Base-by-base conservation (phyloP, 2,888 invertebrate species). In the Tubulanus polymorphus region DNA sequence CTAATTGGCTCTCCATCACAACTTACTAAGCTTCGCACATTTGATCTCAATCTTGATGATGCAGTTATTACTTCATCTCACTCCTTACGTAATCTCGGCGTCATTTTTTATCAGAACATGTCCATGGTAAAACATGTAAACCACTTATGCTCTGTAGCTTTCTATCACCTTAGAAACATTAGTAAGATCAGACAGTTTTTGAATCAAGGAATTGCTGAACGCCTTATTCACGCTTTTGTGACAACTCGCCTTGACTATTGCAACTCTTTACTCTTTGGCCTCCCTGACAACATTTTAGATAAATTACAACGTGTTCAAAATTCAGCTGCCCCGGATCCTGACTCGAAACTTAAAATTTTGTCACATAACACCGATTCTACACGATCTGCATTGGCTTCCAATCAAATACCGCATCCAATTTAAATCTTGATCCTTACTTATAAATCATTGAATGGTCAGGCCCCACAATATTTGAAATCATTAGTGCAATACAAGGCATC, bases 241-340 rank as follows among this genome's bases (percentile, higher is more conserved):
- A 41, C 41, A 18, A 20, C 41, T 41, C 5, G 41, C 18, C 41
- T 41, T 18, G 41, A 41, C 23, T 23, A 41, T 41, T 23, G 18
- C 15, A 41, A 41, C 41, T 41, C 41, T 23, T 23, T 41, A 5
- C 23, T 41, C 6, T 18, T 15, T 41, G 41, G 41, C 23, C 41
- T 41, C 41, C 41, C 41, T 41, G 41, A 8, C 18, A 20, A 23
- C 23, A 20, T 23, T 8, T 20, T 15, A 20, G 41, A 41, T 41
- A 41, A 23, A 41, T 15, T 41, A 41, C 41, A 41, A 23, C 41
- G 41, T 18, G 41, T 41, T 41, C 41, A 41, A 23, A 41, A 41
- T 23, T 18, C 41, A 41, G 41, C 41, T 20, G 41, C 41, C 41
- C n/a, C 18, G 41, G 41, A 23, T 41, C 41, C 18, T 41, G 20